phyloP scores from a whole-genome alignment of 2,113 vertebrate species.

The Gobio gobio region DNA sequence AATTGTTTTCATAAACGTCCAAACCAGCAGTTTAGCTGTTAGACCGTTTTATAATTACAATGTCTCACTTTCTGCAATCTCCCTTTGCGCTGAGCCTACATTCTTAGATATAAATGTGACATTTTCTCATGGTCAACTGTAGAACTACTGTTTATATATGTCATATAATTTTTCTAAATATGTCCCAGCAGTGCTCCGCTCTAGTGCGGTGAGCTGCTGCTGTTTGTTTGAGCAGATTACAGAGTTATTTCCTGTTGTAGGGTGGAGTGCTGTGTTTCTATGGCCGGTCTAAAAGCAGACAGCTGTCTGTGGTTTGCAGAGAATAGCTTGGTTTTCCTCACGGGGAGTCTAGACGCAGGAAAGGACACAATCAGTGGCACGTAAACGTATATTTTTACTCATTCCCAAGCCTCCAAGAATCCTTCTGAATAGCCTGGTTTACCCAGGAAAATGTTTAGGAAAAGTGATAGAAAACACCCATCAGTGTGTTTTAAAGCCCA shows the following conservation, averaged over 20 bases:
- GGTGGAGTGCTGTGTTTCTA: constrained; percentile 81
- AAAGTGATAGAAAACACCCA: background rate
- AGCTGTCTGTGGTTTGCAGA: constrained; percentile 77
- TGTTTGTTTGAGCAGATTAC: constrained; percentile 69
- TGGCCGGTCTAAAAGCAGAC: constrained; percentile 69
- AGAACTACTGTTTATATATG: constrained; percentile 3
- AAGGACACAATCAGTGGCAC: constrained; percentile 6
- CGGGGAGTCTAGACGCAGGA: constrained; percentile 76
- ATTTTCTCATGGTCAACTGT: constrained; percentile 4
- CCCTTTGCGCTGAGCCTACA: background rate
- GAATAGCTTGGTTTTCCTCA: constrained; percentile 81
- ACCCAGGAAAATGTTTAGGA: background rate
- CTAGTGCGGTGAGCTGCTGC: constrained; percentile 10
- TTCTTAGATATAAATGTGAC: background rate
- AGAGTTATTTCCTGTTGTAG: constrained; percentile 80
- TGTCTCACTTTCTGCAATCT: background rate
- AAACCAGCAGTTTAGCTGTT: background rate
- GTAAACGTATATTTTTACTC: constrained; percentile 22
- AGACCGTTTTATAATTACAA: background rate
- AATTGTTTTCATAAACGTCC: background rate
- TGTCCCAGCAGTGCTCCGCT: background rate
- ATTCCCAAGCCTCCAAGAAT: background rate
- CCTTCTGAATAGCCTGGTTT: background rate
- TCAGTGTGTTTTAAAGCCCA: background rate
- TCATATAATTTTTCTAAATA: constrained; percentile 20